Evolutionary conservation across 64 coral and sea anemone species (phyloP).

Genomic region (Dendronephthya gigantea): DNA sequence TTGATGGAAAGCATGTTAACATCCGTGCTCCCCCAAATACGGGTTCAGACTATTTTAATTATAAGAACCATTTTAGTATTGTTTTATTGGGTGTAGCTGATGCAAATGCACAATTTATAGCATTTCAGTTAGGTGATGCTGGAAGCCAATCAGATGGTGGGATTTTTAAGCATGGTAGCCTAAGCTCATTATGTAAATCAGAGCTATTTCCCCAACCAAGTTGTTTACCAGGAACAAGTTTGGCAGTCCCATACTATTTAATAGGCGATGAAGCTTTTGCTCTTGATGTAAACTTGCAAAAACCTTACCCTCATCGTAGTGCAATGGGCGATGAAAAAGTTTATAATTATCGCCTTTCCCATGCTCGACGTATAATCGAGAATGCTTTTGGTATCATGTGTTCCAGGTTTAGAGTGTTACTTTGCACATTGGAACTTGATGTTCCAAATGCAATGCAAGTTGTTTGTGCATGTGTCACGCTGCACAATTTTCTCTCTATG

Average conservation of each 20-base stretch:
- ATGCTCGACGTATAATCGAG: background rate
- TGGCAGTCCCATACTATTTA: background rate
- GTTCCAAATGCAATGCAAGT: constrained; percentile 42
- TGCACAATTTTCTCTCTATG: constrained; percentile 39
- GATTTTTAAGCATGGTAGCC: background rate
- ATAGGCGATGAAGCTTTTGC: background rate
- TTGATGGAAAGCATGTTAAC: no score
- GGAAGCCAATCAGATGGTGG: no score
- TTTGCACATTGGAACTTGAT: constrained; percentile 33
- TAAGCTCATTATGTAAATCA: background rate
- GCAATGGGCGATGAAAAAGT: background rate
- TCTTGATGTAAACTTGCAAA: background rate
- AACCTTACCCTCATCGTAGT: background rate
- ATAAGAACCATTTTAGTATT: no score
- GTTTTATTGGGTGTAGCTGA: no score
- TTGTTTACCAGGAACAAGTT: background rate
- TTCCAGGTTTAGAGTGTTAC: constrained; percentile 50
- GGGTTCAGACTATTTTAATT: no score
- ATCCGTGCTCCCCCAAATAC: no score
- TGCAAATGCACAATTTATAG: no score
- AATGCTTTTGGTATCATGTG: constrained; percentile 44
- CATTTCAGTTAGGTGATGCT: no score
- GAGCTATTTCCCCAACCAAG: background rate
- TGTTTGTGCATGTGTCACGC: constrained; percentile 28
- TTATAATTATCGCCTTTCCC: background rate